These are phyloP conservation scores for Lagodon rhomboides DNA, from an alignment of 2,797 vertebrate genomes.

Conservation along the genomic window DNA sequence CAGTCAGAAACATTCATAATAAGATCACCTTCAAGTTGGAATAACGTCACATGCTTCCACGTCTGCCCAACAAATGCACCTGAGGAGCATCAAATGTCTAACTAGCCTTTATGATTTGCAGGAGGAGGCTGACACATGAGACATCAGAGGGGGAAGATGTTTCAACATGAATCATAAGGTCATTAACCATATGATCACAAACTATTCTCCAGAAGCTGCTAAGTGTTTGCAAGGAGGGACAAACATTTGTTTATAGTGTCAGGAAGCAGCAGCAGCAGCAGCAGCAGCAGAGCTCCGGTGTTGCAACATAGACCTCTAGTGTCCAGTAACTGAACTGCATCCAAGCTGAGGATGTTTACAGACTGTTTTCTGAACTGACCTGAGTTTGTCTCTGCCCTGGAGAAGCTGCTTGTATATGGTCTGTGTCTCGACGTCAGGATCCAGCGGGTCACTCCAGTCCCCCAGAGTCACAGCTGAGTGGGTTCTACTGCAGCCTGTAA, in stretches of 20 bases:
- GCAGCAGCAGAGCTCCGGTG: constrained; percentile 31
- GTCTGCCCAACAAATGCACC: constrained; percentile 63
- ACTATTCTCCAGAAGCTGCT: constrained; percentile 3
- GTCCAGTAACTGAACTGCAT: constrained; percentile 65
- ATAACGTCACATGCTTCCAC: constrained; percentile 30
- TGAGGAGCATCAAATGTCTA: constrained; percentile 80
- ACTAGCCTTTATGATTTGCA: constrained; percentile 71
- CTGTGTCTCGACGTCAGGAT: constrained; percentile 90
- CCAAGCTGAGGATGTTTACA: not conserved
- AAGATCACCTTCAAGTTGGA: constrained; percentile 50
- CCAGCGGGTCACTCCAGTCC: constrained; percentile 93
- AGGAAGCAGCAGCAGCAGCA: constrained; percentile 19
- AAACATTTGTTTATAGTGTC: constrained; percentile 12
- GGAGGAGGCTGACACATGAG: constrained; percentile 66
- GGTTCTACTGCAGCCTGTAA: constrained; percentile 91
- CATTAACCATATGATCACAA: constrained; percentile 27
- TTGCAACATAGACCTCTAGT: constrained; percentile 80
- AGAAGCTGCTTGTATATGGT: constrained; percentile 91
- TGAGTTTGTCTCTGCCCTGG: constrained; percentile 89
- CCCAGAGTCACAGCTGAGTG: constrained; percentile 91
- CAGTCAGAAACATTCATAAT: constrained; percentile 22
- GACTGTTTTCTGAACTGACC: constrained; percentile 75
- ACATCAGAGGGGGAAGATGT: constrained; percentile 62
- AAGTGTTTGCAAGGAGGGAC: constrained; percentile 4
- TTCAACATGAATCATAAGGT: constrained; percentile 26